Conservation (phyloP, 2,113 vertebrate species). For the Typhlomys cinereus region DNA sequence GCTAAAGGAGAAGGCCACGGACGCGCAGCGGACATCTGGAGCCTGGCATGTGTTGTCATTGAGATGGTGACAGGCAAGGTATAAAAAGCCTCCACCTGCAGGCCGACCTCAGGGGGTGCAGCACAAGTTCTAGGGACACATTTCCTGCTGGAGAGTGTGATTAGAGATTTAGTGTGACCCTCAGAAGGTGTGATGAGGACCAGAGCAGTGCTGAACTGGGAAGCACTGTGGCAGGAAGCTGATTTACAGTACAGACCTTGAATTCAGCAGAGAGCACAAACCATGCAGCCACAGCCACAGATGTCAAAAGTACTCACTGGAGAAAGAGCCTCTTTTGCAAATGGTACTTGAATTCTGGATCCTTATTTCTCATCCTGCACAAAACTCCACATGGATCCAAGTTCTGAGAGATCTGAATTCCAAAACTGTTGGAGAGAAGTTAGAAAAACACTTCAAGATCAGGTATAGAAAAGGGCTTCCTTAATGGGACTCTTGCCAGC, state of each 20-base stretch:
- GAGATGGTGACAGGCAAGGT: slow-evolving; percentile 99
- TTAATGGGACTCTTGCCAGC: not conserved
- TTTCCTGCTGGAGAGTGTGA: not conserved
- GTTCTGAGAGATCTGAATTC: not conserved
- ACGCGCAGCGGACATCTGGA: slow-evolving; percentile 98
- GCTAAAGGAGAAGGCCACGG: slow-evolving; percentile 99
- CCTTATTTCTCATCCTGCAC: not conserved
- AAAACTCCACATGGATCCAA: not conserved
- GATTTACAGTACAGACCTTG: not conserved
- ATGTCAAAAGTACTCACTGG: no score
- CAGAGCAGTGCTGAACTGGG: not conserved
- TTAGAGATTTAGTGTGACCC: not conserved
- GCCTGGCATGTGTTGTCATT: slow-evolving; percentile 97
- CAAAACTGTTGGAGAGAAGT: not conserved
- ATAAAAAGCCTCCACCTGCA: not conserved
- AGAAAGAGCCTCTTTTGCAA: not conserved
- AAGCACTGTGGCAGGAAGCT: not conserved
- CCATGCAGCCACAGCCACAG: no score
- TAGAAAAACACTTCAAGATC: not conserved
- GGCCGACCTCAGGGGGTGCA: not conserved
- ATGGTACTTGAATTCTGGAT: not conserved
- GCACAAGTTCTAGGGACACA: accelerated
- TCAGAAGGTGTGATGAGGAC: not conserved
- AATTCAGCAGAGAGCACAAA: not conserved
- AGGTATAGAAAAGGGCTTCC: not conserved